These are phyloP conservation scores for Coelopa frigida DNA, from an alignment of 1,140 invertebrate genomes.

Conservation along the genomic window DNA sequence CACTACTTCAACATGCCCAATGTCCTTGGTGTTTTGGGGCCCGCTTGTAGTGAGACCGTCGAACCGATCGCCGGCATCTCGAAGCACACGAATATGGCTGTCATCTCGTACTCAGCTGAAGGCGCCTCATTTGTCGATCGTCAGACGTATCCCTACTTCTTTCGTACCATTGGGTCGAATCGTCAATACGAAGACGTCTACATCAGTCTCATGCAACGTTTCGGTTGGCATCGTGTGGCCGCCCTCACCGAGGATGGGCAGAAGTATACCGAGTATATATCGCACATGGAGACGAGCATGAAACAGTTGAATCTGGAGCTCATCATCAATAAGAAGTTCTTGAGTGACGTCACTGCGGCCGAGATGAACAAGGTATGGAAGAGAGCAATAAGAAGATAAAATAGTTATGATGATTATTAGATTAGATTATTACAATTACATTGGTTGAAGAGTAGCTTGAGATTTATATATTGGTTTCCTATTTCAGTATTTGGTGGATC, in stretches of 20 bases:
- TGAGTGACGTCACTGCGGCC: constrained; percentile 46
- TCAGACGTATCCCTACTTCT: constrained; percentile 72
- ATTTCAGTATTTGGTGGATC: constrained; percentile 59
- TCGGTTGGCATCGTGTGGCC: constrained; percentile 65
- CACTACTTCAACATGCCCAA: constrained; percentile 54
- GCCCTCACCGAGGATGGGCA: constrained; percentile 71
- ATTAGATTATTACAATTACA: constrained; percentile 5
- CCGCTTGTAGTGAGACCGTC: constrained; percentile 77
- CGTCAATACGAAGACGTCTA: constrained; percentile 54
- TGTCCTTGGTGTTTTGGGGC: constrained; percentile 69
- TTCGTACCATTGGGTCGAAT: constrained; percentile 75
- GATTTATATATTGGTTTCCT: no score
- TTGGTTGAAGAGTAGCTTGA: not conserved
- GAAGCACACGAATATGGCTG: constrained; percentile 65
- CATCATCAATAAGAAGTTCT: constrained; percentile 65
- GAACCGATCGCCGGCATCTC: constrained; percentile 74
- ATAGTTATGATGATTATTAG: no score
- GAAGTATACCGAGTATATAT: constrained; percentile 74
- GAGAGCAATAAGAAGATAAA: not conserved
- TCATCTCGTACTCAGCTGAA: constrained; percentile 78
- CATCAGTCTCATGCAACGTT: constrained; percentile 38
- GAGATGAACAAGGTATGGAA: constrained; percentile 48
- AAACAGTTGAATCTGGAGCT: constrained; percentile 57
- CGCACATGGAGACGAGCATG: constrained; percentile 56
- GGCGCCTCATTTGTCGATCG: constrained; percentile 63